Evolutionary conservation across 2,113 vertebrate species (phyloP), one percentile per base, ranked within the genome.

Genomic region (Centropus bengalensis): DNA sequence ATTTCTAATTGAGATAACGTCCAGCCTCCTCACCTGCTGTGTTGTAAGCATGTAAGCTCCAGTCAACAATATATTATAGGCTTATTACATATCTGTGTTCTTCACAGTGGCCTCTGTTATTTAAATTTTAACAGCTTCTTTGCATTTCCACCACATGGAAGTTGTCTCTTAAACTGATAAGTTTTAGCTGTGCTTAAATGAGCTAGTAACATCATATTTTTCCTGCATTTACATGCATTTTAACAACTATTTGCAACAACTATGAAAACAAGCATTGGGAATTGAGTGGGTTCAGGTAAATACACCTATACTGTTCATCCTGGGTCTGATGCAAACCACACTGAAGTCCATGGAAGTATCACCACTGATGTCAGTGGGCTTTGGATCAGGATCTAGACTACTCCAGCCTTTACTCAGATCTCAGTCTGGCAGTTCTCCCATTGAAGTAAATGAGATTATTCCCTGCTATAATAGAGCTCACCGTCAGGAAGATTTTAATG

Each of bases 401-500:
- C 77, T 80, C 63, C 86, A 38, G 75, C 58, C 63, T 83, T 86
- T 79, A 23, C 77, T 83, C 33, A 64, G 86, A n/a, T 89, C 47
- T 85, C 82, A 47, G 56, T 84, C 70, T 38, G 63, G 67, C 88
- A 45, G 17, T 3, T 86, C 77, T 78, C 66, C 88, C 30, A 40
- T 52, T 75, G 94, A 71, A 93, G 59, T 69, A 15, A 21, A 15
- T 8, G 33, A 75, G 89, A 88, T 94, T 86, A 82, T 96, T 84
- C 88, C 82, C 55, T 17, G 28, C 38, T 67, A 96, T 86, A 94
- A 93, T 49, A 75, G 60, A 70, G 60, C 91, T 93, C 87, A 18
- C 91, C 10, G 88, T 93, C 92, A 91, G 96, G 95, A 94, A 96
- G 95, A 97, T 95, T 97, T 97, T 97, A 96, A 97, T 94, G 88